Conservation (phyloP, 2,113 vertebrate species). For the Amblyornis subalaris region DNA sequence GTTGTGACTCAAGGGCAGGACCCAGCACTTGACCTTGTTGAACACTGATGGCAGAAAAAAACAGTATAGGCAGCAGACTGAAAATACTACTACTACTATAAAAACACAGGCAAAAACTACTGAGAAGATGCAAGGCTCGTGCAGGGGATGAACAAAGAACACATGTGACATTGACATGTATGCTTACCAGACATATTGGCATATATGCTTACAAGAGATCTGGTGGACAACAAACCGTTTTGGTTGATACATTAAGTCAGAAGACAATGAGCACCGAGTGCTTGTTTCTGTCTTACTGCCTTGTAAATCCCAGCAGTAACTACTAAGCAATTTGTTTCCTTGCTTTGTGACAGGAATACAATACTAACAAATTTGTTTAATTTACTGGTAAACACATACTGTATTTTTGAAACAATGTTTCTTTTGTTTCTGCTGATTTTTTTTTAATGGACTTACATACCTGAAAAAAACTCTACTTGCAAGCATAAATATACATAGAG, state of each 20-base stretch:
- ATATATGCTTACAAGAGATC: background rate
- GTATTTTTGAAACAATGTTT: background rate
- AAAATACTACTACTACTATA: background rate
- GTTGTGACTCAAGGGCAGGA: background rate
- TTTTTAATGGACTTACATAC: background rate
- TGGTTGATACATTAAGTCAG: background rate
- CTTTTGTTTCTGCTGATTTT: background rate
- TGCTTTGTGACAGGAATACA: background rate
- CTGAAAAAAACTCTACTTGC: background rate
- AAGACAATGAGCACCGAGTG: background rate
- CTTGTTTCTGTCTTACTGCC: background rate
- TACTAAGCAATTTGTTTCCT: background rate
- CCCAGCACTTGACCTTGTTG: background rate
- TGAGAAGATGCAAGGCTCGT: background rate
- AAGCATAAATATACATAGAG: background rate
- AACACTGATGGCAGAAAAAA: background rate
- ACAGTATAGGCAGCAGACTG: background rate
- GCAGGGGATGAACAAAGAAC: background rate
- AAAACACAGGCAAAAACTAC: background rate
- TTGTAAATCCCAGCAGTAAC: background rate
- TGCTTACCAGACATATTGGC: rapidly evolving
- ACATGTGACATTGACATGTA: background rate
- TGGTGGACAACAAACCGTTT: background rate
- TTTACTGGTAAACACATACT: background rate
- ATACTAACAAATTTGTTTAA: background rate